Base-by-base conservation (phyloP, 2,113 vertebrate genomes). In the Holacanthus passer region DNA sequence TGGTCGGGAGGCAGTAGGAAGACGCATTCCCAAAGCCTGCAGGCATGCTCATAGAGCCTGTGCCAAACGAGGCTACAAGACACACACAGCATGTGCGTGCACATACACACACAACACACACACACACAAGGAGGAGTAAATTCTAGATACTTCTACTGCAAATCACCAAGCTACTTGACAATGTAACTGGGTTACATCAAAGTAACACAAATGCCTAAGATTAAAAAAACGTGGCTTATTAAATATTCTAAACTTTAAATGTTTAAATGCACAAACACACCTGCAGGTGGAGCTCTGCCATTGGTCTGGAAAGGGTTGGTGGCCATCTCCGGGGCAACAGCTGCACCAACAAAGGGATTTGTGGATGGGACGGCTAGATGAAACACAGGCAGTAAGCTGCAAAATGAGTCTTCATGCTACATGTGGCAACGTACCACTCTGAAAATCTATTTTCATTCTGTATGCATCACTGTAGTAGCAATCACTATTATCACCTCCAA, bases 1-100 rank as follows among this genome's bases (percentile, higher is more conserved):
- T 99, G 94, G 97, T 98, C 92, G 98, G 98, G 89, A 99, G 97
- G 95, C 97, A 98, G 83, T 96, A 99, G 74, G 97, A 95, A 39
- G 98, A 94, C 45, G 96, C 95, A 83, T 97, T 96, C 89, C 97
- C 97, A 82, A 99, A 99, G 77, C 97, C 97, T 19, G 98, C 93
- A 0, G 98, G 98, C 98, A 99, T 99, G 94, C 98, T 99, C 97
- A 99, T 96, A 68, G 98, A 99, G 20, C 97, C 98, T 37, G 97
- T 97, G 89, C 96, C 96, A 92, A 98, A 99, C 29, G 96, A 97
- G 41, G 97, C 97, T 92, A 96, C 93, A 92, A 89, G 22, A 84
- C 81, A 94, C 80, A 92, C 67, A 70, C 55, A 87, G 65, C 41
- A 81, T 83, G 87, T 84, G 83, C 80, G 87, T 67, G 75, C 77